Evolutionary conservation across 2,888 invertebrate species (phyloP), one percentile per base, ranked within the genome.

Genomic region (Drosophila neotestacea): DNA sequence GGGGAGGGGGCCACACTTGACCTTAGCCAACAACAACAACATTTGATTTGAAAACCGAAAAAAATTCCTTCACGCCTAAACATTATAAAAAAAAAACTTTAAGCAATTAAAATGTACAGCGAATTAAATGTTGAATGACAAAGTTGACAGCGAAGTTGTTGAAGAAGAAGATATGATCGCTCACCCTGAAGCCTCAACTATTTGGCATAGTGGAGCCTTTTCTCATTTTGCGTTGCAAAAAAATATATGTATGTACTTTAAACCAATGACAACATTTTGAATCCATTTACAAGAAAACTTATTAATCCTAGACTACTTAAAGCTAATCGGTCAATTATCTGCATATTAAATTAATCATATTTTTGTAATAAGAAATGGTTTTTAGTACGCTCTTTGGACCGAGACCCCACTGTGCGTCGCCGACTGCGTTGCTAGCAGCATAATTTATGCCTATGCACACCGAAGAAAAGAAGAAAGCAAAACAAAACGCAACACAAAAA

Each of bases 71-170:
- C 85, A 89, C 88, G 89, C 78, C 67, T 73, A 63, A 63, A 42
- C 79, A 70, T 52, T 50, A 50, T 52, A 51, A 50, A 56, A 70
- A 56, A 48, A 52, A 52, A 61, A 32, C 42, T 72, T 68, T 65
- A 64, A 83, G 69, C 81, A 83, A 84, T 88, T 88, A 73, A 88
- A 80, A 86, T 83, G 71, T 80, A 64, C 72, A 68, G 77, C 73
- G 70, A 80, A 86, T 88, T 88, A 73, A 72, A 81, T 70, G 36
- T 83, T 86, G 81, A 89, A 77, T 86, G 84, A 84, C 89, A 84
- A 73, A 62, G 61, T 59, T 42, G 42, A 71, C 66, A 71, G 38
- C 16, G 28, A 28, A 41, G 44, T 58, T 10, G 34, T 42, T 39
- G 48, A 59, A 48, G 61, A 50, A n/a, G 61, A 50, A 28, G 64